A percentile compares a stretch with the other conserved stretches of the same genome.
Evolutionary conservation across 2,888 invertebrate genomes (phyloP).

Genomic region (Cartodere bifasciata): DNA sequence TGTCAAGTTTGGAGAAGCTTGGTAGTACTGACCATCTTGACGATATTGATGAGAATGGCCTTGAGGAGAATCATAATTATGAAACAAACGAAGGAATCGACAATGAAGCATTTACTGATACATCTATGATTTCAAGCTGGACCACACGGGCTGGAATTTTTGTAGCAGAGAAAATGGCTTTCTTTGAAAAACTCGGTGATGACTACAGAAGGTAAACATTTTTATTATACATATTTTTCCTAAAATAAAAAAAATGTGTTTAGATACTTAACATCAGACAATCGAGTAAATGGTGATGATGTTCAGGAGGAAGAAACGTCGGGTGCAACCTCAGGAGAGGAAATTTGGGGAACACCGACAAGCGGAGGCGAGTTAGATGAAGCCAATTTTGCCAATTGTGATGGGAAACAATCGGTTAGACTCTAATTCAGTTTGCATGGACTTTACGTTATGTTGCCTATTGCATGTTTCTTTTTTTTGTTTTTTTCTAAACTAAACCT

Average conservation of each 20-base stretch:
- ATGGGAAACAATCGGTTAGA: conserved; percentile 41
- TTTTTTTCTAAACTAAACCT: no score
- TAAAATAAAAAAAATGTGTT: background rate
- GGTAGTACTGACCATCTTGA: conserved; percentile 45
- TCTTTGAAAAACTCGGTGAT: conserved; percentile 50
- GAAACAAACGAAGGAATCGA: conserved; percentile 28
- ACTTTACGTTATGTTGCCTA: background rate
- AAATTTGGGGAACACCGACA: conserved; percentile 82
- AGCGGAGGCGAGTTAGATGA: conserved; percentile 75
- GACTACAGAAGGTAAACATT: conserved; percentile 33
- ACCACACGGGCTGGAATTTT: conserved; percentile 68
- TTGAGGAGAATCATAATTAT: no score
- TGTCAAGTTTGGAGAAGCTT: conserved; percentile 58
- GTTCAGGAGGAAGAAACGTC: conserved; percentile 68
- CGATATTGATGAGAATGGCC: conserved; percentile 33
- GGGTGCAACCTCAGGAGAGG: conserved; percentile 73
- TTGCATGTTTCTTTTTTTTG: background rate
- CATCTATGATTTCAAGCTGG: conserved; percentile 45
- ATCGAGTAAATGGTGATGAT: conserved; percentile 34
- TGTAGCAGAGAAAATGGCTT: conserved; percentile 69
- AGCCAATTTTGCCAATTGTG: conserved; percentile 47
- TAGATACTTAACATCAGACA: conserved; percentile 30
- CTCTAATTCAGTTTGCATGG: conserved; percentile 3
- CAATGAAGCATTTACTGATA: conserved; percentile 31
- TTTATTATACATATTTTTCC: background rate